A percentile compares a stretch with the other conserved stretches of the same genome.
Conservation (phyloP, 2,113 vertebrate genomes). For the Entosphenus tridentatus region DNA sequence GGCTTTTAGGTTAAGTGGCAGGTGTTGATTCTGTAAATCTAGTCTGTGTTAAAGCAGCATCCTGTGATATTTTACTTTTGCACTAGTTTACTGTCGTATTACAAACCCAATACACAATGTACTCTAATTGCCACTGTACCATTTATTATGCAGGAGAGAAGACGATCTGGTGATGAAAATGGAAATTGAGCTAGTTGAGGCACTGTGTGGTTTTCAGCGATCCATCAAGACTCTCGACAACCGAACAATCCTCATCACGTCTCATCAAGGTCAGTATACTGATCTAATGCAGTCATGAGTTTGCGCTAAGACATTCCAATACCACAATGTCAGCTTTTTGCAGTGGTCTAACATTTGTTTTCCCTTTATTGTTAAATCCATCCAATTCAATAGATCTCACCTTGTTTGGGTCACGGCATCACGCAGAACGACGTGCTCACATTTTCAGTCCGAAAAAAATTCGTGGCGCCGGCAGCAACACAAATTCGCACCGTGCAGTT, state of each 20-base stretch:
- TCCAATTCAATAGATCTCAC: background rate
- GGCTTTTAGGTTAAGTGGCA: too few relatives aligned
- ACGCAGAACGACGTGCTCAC: background rate
- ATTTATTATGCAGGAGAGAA: constrained; percentile 8
- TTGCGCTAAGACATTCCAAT: background rate
- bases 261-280: constrained; percentile 16
- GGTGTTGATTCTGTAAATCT: too few relatives aligned
- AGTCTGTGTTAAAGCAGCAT: too few relatives aligned
- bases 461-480: too few relatives aligned
- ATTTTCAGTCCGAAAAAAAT: too few relatives aligned
- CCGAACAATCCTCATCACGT: constrained; percentile 19
- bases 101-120: too few relatives aligned
- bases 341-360: too few relatives aligned
- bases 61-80: too few relatives aligned
- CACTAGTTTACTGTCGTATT: too few relatives aligned
- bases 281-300: background rate
- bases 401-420: background rate
- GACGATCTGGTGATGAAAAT: constrained; percentile 17
- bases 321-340: background rate
- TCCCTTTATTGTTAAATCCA: background rate
- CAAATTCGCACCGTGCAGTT: too few relatives aligned
- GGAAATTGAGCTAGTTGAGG: constrained; percentile 20
- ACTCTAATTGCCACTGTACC: too few relatives aligned
- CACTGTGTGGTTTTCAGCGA: constrained; percentile 21
- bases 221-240: constrained; percentile 20